Conservation (phyloP, 2,797 vertebrate species). For the Sebastes wilsoni region DNA sequence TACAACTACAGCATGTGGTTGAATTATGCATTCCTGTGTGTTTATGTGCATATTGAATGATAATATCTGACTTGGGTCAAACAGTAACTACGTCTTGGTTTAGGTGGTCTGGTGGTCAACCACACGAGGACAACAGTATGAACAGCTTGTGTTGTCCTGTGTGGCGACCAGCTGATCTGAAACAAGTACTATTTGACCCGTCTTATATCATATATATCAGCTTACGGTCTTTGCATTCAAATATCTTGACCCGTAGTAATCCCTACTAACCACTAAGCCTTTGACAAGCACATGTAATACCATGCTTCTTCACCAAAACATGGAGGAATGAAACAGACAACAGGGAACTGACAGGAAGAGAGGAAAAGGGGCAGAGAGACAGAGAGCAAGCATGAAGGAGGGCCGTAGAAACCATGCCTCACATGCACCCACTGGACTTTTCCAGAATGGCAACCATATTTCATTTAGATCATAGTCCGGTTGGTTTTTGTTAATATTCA, state of each 20-base stretch:
- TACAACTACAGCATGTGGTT: neutral
- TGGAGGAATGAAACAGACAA: conserved; percentile 24
- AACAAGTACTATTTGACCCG: conserved; percentile 10
- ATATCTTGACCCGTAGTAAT: neutral
- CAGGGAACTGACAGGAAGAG: conserved; percentile 28
- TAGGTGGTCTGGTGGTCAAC: neutral
- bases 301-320: conserved; percentile 55
- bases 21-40: neutral
- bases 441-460: conserved; percentile 34
- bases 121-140: neutral
- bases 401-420: conserved; percentile 66
- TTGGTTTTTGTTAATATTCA: neutral
- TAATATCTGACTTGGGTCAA: conserved; percentile 3
- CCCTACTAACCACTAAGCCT: neutral
- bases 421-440: conserved; percentile 60
- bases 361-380: conserved; percentile 32
- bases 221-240: neutral
- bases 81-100: conserved; percentile 8
- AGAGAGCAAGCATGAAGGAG: conserved; percentile 60
- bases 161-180: conserved; percentile 2
- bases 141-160: neutral
- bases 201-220: neutral
- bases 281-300: conserved; percentile 39
- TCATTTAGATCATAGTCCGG: conserved; percentile 16
- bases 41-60: neutral